phyloP scores from a whole-genome alignment of 2,888 invertebrate genomes.

The Patella depressa region DNA sequence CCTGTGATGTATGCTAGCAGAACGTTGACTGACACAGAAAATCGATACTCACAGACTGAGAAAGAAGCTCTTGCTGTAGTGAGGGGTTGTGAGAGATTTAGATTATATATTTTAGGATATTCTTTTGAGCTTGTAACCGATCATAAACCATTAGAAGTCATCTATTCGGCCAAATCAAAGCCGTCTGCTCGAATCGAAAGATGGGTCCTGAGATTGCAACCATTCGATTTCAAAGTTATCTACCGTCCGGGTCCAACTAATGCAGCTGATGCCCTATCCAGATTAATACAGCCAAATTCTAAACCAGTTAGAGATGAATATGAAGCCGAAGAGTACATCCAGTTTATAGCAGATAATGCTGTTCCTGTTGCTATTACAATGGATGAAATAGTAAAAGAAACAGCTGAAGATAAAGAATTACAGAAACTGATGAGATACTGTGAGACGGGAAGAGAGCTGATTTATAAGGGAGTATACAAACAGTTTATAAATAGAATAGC shows the following conservation, averaged over 20 bases:
- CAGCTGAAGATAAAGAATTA: constrained; percentile 21
- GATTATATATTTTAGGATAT: constrained; percentile 12
- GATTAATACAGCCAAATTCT: constrained; percentile 33
- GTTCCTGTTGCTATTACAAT: constrained; percentile 40
- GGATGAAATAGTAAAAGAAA: constrained; percentile 29
- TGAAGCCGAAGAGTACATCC: constrained; percentile 33
- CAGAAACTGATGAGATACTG: constrained; percentile 33
- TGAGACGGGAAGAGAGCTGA: constrained; percentile 26
- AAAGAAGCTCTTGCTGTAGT: constrained; percentile 26
- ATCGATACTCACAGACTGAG: constrained; percentile 26
- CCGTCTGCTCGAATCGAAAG: constrained; percentile 31
- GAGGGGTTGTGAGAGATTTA: constrained; percentile 20
- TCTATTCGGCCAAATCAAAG: constrained; percentile 29
- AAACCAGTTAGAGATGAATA: constrained; percentile 19
- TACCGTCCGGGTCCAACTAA: constrained; percentile 24
- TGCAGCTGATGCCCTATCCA: constrained; percentile 42
- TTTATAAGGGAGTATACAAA: neutral
- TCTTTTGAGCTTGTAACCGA: constrained; percentile 25
- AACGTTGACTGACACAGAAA: constrained; percentile 26
- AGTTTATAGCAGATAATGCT: constrained; percentile 28
- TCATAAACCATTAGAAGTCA: constrained; percentile 29
- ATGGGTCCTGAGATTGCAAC: constrained; percentile 25
- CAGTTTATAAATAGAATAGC: constrained; percentile 17
- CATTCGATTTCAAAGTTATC: constrained; percentile 17
- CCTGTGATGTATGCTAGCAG: constrained; percentile 22